Evolutionary conservation across 2,113 vertebrate genomes (phyloP).

Genomic region (Danionella cerebrum): DNA sequence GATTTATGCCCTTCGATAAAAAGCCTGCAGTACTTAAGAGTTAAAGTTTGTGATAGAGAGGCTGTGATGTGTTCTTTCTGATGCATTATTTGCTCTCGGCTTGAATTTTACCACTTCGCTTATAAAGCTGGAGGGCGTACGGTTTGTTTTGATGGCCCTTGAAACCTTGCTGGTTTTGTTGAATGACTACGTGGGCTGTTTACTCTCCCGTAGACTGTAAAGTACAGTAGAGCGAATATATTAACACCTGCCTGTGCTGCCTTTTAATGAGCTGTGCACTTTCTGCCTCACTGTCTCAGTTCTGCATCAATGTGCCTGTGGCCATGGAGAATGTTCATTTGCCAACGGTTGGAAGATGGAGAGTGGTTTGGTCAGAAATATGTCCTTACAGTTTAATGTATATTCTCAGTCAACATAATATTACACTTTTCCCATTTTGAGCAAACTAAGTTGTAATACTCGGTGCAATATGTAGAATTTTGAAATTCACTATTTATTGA

Average conservation of each 20-base stretch:
- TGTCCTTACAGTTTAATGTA: too few relatives aligned
- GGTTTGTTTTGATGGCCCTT: constrained; percentile 35
- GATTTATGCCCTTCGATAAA: constrained; percentile 16
- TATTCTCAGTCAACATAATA: neutral
- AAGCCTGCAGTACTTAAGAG: constrained; percentile 6
- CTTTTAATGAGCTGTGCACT: constrained; percentile 31
- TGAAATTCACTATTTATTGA: too few relatives aligned
- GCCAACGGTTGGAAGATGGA: neutral
- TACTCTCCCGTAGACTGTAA: constrained; percentile 29
- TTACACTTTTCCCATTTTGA: too few relatives aligned
- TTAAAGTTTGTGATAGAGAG: constrained; percentile 15
- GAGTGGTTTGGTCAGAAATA: neutral
- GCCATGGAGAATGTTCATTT: neutral
- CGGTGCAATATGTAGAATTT: too few relatives aligned
- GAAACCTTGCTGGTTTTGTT: constrained; percentile 30
- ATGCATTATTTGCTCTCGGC: constrained; percentile 14
- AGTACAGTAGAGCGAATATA: constrained; percentile 32
- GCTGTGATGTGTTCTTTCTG: neutral
- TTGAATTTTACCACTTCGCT: neutral
- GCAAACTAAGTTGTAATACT: too few relatives aligned
- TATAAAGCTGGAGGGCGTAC: constrained; percentile 15
- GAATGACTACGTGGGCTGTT: constrained; percentile 36
- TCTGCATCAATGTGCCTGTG: neutral
- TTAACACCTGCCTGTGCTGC: constrained; percentile 33
- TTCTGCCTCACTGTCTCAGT: neutral